A percentile compares a stretch with the other conserved stretches of the same genome.
Evolutionary conservation across 2,888 invertebrate species (phyloP).

Genomic region (Salticus scenicus): DNA sequence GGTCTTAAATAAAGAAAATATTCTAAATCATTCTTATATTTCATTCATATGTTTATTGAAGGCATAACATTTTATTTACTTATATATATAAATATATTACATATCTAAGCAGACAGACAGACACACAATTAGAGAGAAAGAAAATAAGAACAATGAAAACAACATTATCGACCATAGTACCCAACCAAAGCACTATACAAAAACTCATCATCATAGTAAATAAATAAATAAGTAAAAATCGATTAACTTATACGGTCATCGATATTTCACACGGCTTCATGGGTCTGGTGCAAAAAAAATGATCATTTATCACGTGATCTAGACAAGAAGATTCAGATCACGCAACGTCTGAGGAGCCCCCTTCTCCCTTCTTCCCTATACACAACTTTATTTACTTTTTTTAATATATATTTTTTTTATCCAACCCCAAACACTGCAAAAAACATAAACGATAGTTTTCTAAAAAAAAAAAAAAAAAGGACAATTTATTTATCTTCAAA

Average conservation of each 20-base stretch:
- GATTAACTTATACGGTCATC: conserved; percentile 29
- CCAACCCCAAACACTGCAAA: background rate
- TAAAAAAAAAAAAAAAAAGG: conserved; percentile 37
- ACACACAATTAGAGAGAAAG: too few relatives aligned
- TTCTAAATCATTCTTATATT: too few relatives aligned
- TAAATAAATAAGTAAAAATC: background rate
- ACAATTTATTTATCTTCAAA: conserved; percentile 67
- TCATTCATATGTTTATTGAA: too few relatives aligned
- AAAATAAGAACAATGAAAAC: too few relatives aligned
- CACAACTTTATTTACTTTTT: background rate
- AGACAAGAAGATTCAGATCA: conserved; percentile 8
- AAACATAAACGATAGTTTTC: background rate
- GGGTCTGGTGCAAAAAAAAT: conserved; percentile 5
- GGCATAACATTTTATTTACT: too few relatives aligned
- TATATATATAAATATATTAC: too few relatives aligned
- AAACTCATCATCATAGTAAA: background rate
- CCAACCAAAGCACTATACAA: background rate
- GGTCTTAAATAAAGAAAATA: too few relatives aligned
- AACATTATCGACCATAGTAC: background rate
- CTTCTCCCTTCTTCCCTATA: background rate
- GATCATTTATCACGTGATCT: conserved; percentile 3
- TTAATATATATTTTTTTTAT: background rate
- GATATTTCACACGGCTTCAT: conserved; percentile 22
- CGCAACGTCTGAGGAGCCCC: conserved; percentile 15
- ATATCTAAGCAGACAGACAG: too few relatives aligned